Conservation (phyloP, 2,113 vertebrate species). For the Hypomesus transpacificus region DNA sequence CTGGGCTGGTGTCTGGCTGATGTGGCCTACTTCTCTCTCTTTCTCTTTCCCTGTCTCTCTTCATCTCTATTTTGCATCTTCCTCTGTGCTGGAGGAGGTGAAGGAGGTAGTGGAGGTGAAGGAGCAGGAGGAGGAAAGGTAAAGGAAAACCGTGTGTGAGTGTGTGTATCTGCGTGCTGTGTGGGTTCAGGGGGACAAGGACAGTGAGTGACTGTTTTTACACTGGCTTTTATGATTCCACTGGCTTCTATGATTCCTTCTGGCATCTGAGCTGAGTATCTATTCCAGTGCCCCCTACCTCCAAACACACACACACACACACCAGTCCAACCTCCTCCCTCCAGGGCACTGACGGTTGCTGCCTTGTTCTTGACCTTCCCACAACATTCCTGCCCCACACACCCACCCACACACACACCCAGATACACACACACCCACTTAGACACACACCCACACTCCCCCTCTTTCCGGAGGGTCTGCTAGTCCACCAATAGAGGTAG, state of each 20-base stretch:
- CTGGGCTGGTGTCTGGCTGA: too few species aligned
- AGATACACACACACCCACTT: not conserved
- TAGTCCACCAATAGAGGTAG: conserved; percentile 65
- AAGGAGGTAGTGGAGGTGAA: too few species aligned
- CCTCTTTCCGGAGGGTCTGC: conserved; percentile 23
- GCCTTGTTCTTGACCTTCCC: conserved; percentile 46
- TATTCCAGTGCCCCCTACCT: not conserved
- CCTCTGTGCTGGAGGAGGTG: too few species aligned
- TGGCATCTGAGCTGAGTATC: not conserved
- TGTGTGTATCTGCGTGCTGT: conserved; percentile 29
- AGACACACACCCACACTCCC: not conserved
- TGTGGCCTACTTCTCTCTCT: not conserved
- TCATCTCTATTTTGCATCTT: not conserved
- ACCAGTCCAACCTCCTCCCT: conserved; percentile 27
- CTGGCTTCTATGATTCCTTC: not conserved
- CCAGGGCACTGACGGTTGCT: conserved; percentile 15
- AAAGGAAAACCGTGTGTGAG: not conserved
- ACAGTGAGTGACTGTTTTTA: not conserved
- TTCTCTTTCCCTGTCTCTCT: not conserved
- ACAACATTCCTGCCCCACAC: not conserved
- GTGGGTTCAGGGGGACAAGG: not conserved
- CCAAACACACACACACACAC: conserved; percentile 7
- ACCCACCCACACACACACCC: too few species aligned
- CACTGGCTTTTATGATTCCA: not conserved
- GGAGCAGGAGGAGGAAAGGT: too few species aligned